Percentiles rank a stretch among this genome's conserved stretches.
Conservation (phyloP, 2,113 vertebrate genomes). For the Semnornis frantzii region DNA sequence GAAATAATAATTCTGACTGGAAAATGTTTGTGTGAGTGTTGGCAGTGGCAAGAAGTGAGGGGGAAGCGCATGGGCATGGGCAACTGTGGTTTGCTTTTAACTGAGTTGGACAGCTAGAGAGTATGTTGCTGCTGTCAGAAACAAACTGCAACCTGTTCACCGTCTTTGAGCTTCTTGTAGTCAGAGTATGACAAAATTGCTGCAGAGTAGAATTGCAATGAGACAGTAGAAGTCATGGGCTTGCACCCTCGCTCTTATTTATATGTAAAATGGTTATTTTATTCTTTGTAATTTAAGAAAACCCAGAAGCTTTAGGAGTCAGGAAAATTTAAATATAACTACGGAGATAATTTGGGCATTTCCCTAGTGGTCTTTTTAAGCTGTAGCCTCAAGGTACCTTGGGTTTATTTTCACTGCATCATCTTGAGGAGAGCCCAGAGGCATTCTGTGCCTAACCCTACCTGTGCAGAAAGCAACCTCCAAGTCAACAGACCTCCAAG, state of each 20-base stretch:
- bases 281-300: background rate
- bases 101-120: background rate
- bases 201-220: background rate
- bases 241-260: background rate
- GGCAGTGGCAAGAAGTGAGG: background rate
- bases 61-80: background rate
- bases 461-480: fast-evolving
- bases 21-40: background rate
- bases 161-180: background rate
- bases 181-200: background rate
- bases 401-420: background rate
- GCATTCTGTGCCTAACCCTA: fast-evolving
- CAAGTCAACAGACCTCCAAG: background rate
- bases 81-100: background rate
- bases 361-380: background rate
- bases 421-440: background rate
- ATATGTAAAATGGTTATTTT: background rate
- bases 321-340: background rate
- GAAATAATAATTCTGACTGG: background rate
- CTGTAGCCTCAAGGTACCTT: too few species aligned
- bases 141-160: fast-evolving
- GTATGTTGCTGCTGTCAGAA: background rate
- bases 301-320: background rate
- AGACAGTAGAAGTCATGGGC: background rate
- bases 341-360: background rate